phyloP scores from a whole-genome alignment of 2,113 vertebrate genomes.

The Macroglossus sobrinus region DNA sequence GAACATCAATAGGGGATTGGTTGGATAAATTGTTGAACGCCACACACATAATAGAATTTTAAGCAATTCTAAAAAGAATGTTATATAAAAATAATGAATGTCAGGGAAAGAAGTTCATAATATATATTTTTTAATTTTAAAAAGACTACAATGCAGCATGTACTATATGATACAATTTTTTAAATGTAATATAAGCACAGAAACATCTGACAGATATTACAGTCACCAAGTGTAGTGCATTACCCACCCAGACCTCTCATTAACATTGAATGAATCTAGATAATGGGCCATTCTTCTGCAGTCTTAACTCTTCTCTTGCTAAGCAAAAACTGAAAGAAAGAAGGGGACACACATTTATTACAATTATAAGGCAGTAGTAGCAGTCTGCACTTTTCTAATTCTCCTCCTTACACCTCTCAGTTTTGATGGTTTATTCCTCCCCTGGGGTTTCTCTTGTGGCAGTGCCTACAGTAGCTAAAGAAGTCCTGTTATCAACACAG shows the following conservation, averaged over 20 bases:
- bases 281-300: not conserved
- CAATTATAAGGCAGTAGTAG: not conserved
- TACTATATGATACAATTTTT: not conserved
- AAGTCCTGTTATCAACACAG: not conserved
- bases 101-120: not conserved
- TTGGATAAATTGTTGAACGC: not conserved
- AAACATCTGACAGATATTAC: not conserved
- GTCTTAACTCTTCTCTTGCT: not conserved
- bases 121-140: not conserved
- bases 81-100: constrained; percentile 15
- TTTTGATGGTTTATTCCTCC: not conserved
- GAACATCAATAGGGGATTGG: not conserved
- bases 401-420: not conserved
- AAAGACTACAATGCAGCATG: not conserved
- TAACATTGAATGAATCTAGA: not conserved
- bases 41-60: not conserved
- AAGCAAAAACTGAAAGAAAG: not conserved
- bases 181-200: not conserved
- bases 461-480: not conserved
- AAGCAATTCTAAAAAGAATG: constrained; percentile 6
- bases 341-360: not conserved
- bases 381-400: not conserved
- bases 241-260: not conserved
- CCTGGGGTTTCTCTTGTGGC: not conserved
- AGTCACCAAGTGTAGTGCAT: not conserved